phyloP scores from a whole-genome alignment of 2,113 vertebrate genomes.

The Tympanuchus pallidicinctus region DNA sequence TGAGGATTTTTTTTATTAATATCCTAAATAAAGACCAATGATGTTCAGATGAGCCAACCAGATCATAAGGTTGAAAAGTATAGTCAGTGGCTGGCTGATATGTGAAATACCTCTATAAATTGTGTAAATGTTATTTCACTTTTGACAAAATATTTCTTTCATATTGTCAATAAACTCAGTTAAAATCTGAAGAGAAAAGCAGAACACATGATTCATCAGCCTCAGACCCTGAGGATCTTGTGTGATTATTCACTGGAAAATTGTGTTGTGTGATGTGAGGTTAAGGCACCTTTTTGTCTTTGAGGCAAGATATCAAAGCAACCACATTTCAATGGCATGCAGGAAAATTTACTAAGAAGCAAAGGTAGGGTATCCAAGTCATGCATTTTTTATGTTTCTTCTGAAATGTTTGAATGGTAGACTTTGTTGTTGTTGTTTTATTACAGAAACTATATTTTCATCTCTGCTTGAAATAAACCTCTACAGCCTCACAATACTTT shows the following conservation, averaged over 20 bases:
- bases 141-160: neutral
- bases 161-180: neutral
- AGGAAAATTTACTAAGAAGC: neutral
- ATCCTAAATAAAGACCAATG: neutral
- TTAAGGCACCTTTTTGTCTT: neutral
- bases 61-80: neutral
- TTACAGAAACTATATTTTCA: neutral
- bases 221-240: rapidly evolving
- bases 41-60: neutral
- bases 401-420: neutral
- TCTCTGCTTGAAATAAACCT: neutral
- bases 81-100: neutral
- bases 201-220: neutral
- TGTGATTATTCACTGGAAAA: neutral
- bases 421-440: neutral
- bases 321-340: neutral
- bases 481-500: neutral
- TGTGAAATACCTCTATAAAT: neutral
- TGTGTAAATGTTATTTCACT: neutral
- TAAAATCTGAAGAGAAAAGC: neutral
- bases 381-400: rapidly evolving
- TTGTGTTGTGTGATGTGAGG: neutral
- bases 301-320: neutral
- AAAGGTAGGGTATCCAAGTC: neutral
- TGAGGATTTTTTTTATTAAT: neutral